Evolutionary conservation across 2,888 invertebrate species (phyloP).

Genomic region (Arrhopalites spinosus): DNA sequence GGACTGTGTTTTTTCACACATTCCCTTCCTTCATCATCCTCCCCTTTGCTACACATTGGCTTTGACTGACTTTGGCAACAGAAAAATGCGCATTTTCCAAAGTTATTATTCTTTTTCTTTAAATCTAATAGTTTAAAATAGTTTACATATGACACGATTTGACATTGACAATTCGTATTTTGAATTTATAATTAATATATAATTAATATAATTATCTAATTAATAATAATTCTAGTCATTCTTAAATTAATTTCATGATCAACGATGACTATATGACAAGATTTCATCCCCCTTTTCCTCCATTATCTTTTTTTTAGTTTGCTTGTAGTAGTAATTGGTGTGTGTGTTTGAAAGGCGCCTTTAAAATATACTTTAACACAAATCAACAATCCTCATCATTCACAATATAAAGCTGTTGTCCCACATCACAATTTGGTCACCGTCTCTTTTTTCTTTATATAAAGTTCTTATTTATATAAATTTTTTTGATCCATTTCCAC

Average conservation of each 20-base stretch:
- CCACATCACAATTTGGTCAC: slow-evolving; percentile 12
- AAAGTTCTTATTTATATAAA: too few relatives aligned
- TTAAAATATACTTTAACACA: slow-evolving; percentile 6
- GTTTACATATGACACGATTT: too few relatives aligned
- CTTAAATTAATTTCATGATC: background rate
- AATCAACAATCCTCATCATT: too few relatives aligned
- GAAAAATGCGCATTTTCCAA: too few relatives aligned
- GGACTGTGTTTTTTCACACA: too few relatives aligned
- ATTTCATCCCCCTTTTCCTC: background rate
- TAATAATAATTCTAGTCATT: background rate
- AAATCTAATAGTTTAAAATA: background rate
- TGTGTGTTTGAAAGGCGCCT: slow-evolving; percentile 17
- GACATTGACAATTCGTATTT: too few relatives aligned
- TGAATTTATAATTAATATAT: too few relatives aligned
- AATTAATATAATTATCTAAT: background rate
- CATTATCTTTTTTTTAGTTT: background rate
- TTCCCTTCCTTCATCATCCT: too few relatives aligned
- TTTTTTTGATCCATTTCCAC: background rate
- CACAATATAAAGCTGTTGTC: slow-evolving; percentile 9
- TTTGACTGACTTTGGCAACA: too few relatives aligned
- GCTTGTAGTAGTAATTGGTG: background rate
- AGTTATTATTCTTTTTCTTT: too few relatives aligned
- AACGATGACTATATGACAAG: background rate
- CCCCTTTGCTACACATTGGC: too few relatives aligned
- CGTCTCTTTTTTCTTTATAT: too few relatives aligned